phyloP scores from a whole-genome alignment of 2,888 invertebrate species.

The Ormyrus rosae region DNA sequence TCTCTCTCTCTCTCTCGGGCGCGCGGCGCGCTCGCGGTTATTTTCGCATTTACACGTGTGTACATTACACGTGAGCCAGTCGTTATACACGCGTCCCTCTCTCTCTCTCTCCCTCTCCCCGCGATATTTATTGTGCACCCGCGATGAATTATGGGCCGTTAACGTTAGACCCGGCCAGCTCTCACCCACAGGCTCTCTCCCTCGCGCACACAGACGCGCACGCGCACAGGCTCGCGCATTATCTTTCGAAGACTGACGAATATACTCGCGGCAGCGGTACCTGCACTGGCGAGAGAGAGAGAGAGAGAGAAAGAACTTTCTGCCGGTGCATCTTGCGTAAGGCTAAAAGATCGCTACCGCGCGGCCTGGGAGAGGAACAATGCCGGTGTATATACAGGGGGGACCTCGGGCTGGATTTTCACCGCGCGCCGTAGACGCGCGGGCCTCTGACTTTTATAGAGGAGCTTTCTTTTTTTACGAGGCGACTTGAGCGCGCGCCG shows the following conservation, averaged over 20 bases:
- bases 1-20: background rate
- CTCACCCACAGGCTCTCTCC: background rate
- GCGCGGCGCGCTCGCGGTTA: slow-evolving; percentile 22
- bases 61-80: slow-evolving; percentile 38
- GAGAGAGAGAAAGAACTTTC: no score
- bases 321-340: no score
- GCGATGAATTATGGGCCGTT: slow-evolving; percentile 70
- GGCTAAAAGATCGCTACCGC: no score
- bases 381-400: no score
- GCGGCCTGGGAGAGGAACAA: no score
- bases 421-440: no score
- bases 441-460: no score
- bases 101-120: slow-evolving; percentile 24
- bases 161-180: slow-evolving; percentile 57
- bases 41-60: slow-evolving; percentile 65
- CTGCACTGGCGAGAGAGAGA: no score
- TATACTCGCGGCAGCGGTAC: no score
- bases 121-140: slow-evolving; percentile 68
- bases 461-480: no score
- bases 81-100: slow-evolving; percentile 31
- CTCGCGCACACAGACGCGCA: background rate
- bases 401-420: no score
- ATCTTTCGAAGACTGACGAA: background rate
- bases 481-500: no score
- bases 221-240: background rate